Evolutionary conservation across 2,113 vertebrate genomes (phyloP).

Genomic region (Poeciliopsis retropinna): DNA sequence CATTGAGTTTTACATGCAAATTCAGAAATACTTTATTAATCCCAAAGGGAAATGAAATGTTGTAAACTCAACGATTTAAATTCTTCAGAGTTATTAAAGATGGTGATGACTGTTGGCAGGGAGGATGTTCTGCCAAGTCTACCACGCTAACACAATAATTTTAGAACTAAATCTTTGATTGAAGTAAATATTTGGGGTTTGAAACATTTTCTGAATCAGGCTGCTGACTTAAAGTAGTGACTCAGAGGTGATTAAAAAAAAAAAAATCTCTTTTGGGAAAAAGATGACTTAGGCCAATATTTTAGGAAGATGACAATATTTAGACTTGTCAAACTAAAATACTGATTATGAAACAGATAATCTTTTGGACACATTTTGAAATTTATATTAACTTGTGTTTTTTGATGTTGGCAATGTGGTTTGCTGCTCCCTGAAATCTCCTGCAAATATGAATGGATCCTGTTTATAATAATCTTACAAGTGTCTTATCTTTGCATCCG

Average conservation of each 20-base stretch:
- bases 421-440: no score
- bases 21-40: no score
- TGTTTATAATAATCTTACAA: background rate
- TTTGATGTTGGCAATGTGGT: background rate
- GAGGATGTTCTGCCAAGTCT: no score
- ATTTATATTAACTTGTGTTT: background rate
- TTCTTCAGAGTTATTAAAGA: no score
- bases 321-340: background rate
- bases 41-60: no score
- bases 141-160: background rate
- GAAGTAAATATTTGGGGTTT: no score
- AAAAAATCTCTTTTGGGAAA: no score
- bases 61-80: no score
- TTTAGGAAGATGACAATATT: background rate
- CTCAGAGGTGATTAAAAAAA: no score
- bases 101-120: no score
- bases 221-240: background rate
- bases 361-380: background rate
- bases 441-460: background rate
- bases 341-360: background rate
- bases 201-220: background rate
- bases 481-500: background rate
- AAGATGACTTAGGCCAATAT: no score
- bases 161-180: background rate
- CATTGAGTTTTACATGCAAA: constrained; percentile 4